A percentile compares a stretch with the other conserved stretches of the same genome.
phyloP scores from a whole-genome alignment of 2,797 vertebrate species.

The Acrossocheilus fasciatus region DNA sequence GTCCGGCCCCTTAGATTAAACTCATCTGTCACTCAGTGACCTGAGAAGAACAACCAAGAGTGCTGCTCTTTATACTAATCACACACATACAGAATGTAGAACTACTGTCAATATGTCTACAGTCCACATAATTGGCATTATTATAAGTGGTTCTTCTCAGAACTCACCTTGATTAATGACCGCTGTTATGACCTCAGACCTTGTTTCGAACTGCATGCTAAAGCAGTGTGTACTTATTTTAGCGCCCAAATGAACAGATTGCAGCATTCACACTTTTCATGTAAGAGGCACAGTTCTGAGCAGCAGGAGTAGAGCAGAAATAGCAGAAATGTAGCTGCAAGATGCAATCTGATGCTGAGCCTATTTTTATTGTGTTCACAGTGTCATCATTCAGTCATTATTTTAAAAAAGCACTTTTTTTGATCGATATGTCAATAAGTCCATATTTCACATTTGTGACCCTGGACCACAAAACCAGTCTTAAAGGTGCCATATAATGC shows the following conservation, averaged over 20 bases:
- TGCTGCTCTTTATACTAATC: constrained; percentile 47
- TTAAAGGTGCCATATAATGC: too few species aligned
- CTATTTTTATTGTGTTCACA: background rate
- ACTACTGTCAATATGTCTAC: constrained; percentile 23
- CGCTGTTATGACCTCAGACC: constrained; percentile 1
- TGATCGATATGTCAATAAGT: background rate
- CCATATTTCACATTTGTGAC: background rate
- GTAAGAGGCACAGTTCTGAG: background rate
- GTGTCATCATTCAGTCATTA: background rate
- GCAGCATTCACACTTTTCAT: background rate
- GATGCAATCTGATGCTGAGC: background rate
- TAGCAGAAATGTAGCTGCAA: background rate
- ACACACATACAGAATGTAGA: constrained; percentile 32
- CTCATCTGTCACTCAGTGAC: constrained; percentile 60
- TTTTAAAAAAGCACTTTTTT: background rate
- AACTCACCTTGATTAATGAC: constrained; percentile 20
- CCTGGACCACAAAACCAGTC: too few species aligned
- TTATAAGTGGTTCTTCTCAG: constrained; percentile 1
- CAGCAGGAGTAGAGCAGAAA: background rate
- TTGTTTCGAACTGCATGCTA: background rate
- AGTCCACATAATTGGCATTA: constrained; percentile 33
- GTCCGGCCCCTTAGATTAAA: constrained; percentile 59
- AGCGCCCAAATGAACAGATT: background rate
- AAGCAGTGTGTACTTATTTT: background rate
- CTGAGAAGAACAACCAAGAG: constrained; percentile 50